Base-by-base conservation (phyloP, 2,797 vertebrate genomes). In the Eutrigla gurnardus region DNA sequence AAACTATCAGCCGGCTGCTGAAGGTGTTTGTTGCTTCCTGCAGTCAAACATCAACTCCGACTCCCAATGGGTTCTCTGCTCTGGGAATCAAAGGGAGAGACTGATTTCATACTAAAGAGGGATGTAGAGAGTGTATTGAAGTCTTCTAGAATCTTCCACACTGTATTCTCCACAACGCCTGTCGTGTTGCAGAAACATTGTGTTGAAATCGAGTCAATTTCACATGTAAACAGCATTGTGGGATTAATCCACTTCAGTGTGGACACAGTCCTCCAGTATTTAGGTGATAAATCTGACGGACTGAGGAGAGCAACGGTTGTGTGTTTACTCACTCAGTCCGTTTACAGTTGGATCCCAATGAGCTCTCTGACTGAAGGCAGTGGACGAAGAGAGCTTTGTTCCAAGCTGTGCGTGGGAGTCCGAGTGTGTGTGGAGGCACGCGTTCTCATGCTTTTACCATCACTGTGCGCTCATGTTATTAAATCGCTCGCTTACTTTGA, bases 331-430 rank as follows among this genome's bases (percentile, higher is more conserved):
- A 47, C 6, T 36, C 25, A 35, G 36, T 40, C 60, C 65, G 70
- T 53, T 73, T 55, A 42, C 60, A 65, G 54, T 36, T 36, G 39
- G 53, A 66, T 65, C 35, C 70, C 54, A 65, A 18, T 50, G 42
- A 13, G 47, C 65, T 50, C 17, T 52, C 14, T 47, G 70, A 58
- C 64, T 62, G 53, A 57, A 70, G 46, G 49, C 62, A 39, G 18
- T 35, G 53, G 45, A 75, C 58, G 1, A 42, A 73, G 53, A 57
- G 53, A 53, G 69, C 57, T 72, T 62, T 71, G 68, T 62, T 18
- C 2, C 43, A 57, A 33, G 58, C 17, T 57, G 61, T 58, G 52
- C 36, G 62, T 73, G 50, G 18, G 50, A 72, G 50, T 54, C 5
- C 46, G n/a, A 37, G 40, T 62, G 59, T 45, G 58, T 25, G 17